Percentiles rank a stretch among this genome's conserved stretches.
Conservation (phyloP, 2,797 vertebrate species). For the Molossus alvarezi region DNA sequence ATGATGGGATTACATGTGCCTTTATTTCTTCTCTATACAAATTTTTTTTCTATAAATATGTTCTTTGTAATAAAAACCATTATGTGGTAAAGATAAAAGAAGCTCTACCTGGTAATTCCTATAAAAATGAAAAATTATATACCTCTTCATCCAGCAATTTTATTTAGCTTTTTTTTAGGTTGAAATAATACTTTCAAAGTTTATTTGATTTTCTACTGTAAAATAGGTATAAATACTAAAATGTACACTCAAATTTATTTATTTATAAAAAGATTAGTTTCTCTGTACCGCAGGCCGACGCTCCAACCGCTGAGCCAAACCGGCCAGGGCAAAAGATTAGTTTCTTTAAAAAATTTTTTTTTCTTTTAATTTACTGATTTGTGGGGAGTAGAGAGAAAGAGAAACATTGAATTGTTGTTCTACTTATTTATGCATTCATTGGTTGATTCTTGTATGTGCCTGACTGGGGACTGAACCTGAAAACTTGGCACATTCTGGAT, state of each 20-base stretch:
- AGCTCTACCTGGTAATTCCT: constrained; percentile 23
- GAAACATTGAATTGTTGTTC: not conserved
- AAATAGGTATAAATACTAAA: constrained; percentile 27
- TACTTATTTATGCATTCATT: not conserved
- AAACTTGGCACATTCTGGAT: not conserved
- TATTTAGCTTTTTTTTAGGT: constrained; percentile 44
- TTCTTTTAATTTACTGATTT: not conserved
- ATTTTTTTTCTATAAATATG: not conserved
- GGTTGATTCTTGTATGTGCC: not conserved
- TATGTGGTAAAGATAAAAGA: not conserved
- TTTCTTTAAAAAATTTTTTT: not conserved
- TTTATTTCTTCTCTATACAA: not conserved
- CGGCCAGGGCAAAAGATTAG: not conserved
- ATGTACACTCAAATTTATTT: not conserved
- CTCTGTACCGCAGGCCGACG: no score
- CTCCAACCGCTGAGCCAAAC: no score
- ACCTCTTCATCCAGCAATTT: not conserved
- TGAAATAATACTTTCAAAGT: constrained; percentile 60
- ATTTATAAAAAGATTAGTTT: constrained; percentile 14
- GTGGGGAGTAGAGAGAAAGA: not conserved
- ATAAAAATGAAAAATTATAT: constrained; percentile 25
- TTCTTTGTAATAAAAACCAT: constrained; percentile 6
- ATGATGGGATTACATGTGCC: not conserved
- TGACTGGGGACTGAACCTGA: not conserved
- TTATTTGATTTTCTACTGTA: constrained; percentile 52